These are phyloP conservation scores for Drosophila pectinifera DNA, from an alignment of 1,140 invertebrate genomes.

Conservation along the genomic window DNA sequence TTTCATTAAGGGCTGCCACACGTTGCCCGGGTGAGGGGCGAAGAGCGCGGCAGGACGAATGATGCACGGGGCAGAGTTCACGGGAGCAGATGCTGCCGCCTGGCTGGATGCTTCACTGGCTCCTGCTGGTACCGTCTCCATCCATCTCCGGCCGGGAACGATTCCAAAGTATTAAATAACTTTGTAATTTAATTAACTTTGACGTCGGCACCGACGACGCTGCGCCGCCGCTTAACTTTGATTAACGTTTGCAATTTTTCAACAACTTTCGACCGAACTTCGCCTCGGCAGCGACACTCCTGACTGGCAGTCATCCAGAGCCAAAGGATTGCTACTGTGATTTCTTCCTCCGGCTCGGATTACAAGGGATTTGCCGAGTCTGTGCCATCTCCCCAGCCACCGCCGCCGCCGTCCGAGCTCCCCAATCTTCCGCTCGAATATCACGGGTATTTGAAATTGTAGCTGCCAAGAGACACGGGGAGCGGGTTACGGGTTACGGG, in stretches of 20 bases:
- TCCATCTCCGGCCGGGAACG: conserved; percentile 25
- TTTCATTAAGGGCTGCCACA: conserved; percentile 76
- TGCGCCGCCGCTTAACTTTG: conserved; percentile 76
- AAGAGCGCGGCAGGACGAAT: conserved; percentile 11
- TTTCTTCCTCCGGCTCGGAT: conserved; percentile 66
- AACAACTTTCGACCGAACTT: conserved; percentile 77
- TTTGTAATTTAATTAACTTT: conserved; percentile 84
- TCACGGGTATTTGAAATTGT: conserved; percentile 48
- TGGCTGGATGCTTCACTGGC: conserved; percentile 31
- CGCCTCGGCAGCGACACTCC: conserved; percentile 43
- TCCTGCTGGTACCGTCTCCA: conserved; percentile 27
- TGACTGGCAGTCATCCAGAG: conserved; percentile 17
- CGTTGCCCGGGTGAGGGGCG: conserved; percentile 36
- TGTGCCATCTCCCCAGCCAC: conserved; percentile 1
- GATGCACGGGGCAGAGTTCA: conserved; percentile 39
- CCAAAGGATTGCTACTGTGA: conserved; percentile 69
- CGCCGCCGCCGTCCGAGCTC: too few relatives aligned
- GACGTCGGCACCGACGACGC: conserved; percentile 61
- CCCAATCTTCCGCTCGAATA: conserved; percentile 20
- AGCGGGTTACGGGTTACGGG: neutral
- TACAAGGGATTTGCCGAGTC: conserved; percentile 65
- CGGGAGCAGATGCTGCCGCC: conserved; percentile 36
- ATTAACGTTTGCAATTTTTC: conserved; percentile 82
- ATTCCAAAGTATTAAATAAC: conserved; percentile 82
- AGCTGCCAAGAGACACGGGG: conserved; percentile 9